Percentiles rank a stretch among this genome's conserved stretches.
Conservation (phyloP, 2,888 invertebrate genomes). For the Apodemia duryi region DNA sequence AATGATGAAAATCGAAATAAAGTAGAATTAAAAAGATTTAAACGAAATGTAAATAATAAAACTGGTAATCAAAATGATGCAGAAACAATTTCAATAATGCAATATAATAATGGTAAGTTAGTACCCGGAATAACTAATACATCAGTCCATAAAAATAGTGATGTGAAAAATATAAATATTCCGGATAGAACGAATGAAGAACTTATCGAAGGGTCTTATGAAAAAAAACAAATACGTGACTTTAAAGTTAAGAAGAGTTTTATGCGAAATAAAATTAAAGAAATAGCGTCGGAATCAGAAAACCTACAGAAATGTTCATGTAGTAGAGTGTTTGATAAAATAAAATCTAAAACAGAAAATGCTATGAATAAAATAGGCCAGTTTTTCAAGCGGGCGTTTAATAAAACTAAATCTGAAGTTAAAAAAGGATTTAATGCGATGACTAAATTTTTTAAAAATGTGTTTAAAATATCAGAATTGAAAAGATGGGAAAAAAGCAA, state of each 20-base stretch:
- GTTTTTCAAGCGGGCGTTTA: background rate
- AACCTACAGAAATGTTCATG: background rate
- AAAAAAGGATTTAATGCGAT: background rate
- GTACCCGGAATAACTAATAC: background rate
- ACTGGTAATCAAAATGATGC: background rate
- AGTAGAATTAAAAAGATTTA: background rate
- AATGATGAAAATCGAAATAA: background rate
- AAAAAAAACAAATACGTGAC: background rate
- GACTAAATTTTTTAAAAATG: background rate
- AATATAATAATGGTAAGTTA: background rate
- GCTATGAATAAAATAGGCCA: background rate
- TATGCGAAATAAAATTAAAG: background rate
- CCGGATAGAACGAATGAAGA: background rate
- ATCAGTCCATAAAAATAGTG: background rate
- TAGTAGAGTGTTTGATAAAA: no score
- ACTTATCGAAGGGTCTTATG: background rate
- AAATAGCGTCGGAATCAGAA: background rate
- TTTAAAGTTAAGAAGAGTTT: background rate
- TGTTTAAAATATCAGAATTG: background rate
- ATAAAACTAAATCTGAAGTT: background rate
- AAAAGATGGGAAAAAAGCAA: no score
- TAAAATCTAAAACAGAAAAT: background rate
- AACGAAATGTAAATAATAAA: background rate
- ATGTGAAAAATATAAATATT: background rate
- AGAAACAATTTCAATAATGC: background rate